phyloP scores from a whole-genome alignment of 2,888 invertebrate species.

The Flabesymbios commensalis region DNA sequence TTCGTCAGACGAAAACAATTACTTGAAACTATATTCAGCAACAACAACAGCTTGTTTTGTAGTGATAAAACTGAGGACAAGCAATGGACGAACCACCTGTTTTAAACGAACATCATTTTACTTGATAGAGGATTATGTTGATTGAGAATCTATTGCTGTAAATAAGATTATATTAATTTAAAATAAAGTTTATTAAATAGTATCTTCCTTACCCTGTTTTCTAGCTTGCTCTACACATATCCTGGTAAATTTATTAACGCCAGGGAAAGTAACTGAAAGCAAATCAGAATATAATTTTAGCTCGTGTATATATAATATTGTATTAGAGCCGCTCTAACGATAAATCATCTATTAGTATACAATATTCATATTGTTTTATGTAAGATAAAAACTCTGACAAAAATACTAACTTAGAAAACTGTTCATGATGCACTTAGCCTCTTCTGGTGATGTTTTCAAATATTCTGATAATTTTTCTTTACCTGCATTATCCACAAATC shows the following conservation, averaged over 20 bases:
- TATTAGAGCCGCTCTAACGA: too few relatives aligned
- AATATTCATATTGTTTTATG: too few relatives aligned
- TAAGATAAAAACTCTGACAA: too few relatives aligned
- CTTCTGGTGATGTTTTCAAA: conserved; percentile 44
- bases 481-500: conserved; percentile 37
- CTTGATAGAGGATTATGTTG: background rate
- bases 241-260: conserved; percentile 48
- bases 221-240: conserved; percentile 40
- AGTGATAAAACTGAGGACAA: too few relatives aligned
- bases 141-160: background rate
- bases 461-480: conserved; percentile 54
- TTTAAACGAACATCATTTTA: too few relatives aligned
- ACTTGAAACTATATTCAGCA: too few relatives aligned
- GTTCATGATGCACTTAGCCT: conserved; percentile 51
- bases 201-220: conserved; percentile 14
- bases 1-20: too few relatives aligned
- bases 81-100: too few relatives aligned
- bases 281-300: too few relatives aligned
- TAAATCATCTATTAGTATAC: too few relatives aligned
- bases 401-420: conserved; percentile 49
- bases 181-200: background rate
- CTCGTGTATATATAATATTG: too few relatives aligned
- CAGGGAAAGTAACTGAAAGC: conserved; percentile 49
- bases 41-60: too few relatives aligned
- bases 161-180: background rate